Evolutionary conservation across 2,888 invertebrate species (phyloP).

Genomic region (Clistopyga incitator): DNA sequence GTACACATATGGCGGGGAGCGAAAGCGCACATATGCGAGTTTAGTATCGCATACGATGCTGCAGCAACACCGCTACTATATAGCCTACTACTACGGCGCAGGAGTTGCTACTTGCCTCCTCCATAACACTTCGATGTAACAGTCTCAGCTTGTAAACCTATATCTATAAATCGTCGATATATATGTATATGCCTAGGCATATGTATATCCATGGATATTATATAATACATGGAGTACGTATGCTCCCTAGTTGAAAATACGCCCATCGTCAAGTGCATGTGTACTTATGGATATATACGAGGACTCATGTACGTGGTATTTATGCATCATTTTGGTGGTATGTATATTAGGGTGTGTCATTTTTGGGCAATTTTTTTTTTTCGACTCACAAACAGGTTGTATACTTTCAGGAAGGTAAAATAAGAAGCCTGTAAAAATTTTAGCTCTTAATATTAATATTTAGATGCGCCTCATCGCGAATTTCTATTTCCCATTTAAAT

Average conservation of each 20-base stretch:
- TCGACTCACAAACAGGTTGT: too few species aligned
- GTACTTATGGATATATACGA: constrained; percentile 1
- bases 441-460: too few species aligned
- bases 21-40: constrained; percentile 50
- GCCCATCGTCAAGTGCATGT: constrained; percentile 46
- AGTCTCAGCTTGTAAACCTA: constrained; percentile 24
- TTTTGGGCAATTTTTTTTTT: too few species aligned
- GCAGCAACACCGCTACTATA: constrained; percentile 21
- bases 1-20: constrained; percentile 44
- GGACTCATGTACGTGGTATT: not conserved
- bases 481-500: too few species aligned
- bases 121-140: constrained; percentile 65
- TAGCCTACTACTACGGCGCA: constrained; percentile 15
- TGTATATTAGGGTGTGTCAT: too few species aligned
- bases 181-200: constrained; percentile 15
- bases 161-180: not conserved
- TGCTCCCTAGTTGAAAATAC: constrained; percentile 34
- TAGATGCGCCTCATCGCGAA: too few species aligned
- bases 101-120: constrained; percentile 52
- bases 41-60: constrained; percentile 42
- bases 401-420: too few species aligned
- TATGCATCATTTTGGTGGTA: not conserved
- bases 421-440: too few species aligned
- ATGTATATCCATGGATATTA: constrained; percentile 35
- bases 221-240: constrained; percentile 55